phyloP scores from a whole-genome alignment of 2,888 invertebrate species.

The Icerya purchasi region DNA sequence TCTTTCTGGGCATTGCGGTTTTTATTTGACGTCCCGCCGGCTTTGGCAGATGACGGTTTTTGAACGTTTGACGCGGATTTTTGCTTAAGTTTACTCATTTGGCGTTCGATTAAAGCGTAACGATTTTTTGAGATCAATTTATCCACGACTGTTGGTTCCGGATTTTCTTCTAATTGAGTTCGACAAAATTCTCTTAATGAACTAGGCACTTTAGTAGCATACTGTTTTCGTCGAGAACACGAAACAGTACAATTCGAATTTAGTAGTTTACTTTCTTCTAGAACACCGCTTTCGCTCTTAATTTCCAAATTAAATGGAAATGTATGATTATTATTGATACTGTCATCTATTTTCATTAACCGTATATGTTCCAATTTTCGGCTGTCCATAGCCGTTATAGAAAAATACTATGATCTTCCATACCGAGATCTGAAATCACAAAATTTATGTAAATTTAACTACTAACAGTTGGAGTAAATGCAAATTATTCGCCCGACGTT shows the following conservation, averaged over 20 bases:
- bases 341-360: too few species aligned
- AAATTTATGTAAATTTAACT: background rate
- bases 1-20: background rate
- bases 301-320: background rate
- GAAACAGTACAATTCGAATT: background rate
- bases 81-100: constrained; percentile 1
- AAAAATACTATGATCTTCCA: constrained; percentile 7
- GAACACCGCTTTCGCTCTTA: background rate
- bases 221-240: background rate
- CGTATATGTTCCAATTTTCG: background rate
- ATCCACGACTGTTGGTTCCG: constrained; percentile 2
- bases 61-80: background rate
- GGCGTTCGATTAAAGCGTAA: background rate
- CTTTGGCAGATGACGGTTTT: background rate
- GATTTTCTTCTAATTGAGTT: background rate
- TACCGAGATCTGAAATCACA: constrained; percentile 7
- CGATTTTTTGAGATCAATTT: constrained; percentile 9
- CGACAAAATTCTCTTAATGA: too few species aligned
- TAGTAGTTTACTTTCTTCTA: background rate
- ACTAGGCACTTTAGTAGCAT: too few species aligned
- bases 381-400: constrained; percentile 12
- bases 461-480: too few species aligned
- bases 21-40: background rate
- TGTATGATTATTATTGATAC: background rate
- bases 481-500: too few species aligned